phyloP scores from a whole-genome alignment of 2,113 vertebrate species.

The Columba livia region DNA sequence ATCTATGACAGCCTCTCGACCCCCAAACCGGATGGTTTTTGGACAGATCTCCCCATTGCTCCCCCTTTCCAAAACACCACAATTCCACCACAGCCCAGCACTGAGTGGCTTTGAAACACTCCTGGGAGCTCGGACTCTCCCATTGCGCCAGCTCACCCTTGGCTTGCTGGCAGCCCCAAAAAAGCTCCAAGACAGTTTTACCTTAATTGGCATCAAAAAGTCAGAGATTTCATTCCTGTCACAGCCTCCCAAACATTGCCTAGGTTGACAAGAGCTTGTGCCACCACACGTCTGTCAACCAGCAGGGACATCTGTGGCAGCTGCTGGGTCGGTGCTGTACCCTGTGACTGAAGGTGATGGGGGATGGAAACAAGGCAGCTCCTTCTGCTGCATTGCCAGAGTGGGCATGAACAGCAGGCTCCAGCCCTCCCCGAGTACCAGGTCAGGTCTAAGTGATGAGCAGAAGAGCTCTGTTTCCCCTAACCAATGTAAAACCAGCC shows the following conservation, averaged over 20 bases:
- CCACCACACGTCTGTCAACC: not conserved
- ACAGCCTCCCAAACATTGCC: not conserved
- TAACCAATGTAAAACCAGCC: not conserved
- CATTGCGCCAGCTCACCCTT: not conserved
- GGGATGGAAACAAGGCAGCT: not conserved
- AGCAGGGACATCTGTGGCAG: not conserved
- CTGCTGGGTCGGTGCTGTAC: not conserved
- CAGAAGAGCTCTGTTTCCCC: not conserved
- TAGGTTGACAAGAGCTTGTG: not conserved
- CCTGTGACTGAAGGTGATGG: not conserved
- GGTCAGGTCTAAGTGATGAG: not conserved
- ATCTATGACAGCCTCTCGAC: not conserved
- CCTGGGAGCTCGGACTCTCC: accelerated
- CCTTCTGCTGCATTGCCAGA: not conserved
- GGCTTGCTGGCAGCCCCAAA: not conserved
- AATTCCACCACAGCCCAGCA: accelerated
- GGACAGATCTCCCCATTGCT: not conserved
- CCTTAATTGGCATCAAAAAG: not conserved
- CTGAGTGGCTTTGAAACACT: not conserved
- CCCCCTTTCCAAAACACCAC: not conserved
- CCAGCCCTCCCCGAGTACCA: not conserved
- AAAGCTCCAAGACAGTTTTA: not conserved
- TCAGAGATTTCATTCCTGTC: not conserved
- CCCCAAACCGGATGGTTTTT: not conserved
- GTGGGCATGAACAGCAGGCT: not conserved